phyloP scores from a whole-genome alignment of 2,113 vertebrate genomes.

The Enhydra lutris region DNA sequence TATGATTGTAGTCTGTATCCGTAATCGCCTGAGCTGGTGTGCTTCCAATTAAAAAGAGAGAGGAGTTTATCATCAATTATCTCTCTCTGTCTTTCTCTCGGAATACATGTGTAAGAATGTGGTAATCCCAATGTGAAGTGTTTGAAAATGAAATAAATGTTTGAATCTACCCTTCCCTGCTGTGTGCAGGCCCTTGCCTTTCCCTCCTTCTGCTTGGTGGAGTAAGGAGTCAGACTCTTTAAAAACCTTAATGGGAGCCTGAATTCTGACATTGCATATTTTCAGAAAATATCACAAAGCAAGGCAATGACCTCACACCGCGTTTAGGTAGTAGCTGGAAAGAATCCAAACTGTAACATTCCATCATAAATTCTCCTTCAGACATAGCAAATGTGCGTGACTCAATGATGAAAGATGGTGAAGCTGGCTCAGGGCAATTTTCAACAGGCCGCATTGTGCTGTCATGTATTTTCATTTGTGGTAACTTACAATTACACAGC shows the following conservation, averaged over 20 bases:
- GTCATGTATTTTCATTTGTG: slow-evolving; percentile 46
- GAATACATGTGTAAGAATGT: neutral
- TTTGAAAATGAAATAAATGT: slow-evolving; percentile 62
- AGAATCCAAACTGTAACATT: slow-evolving; percentile 24
- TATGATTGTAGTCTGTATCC: slow-evolving; percentile 54
- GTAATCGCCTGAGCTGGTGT: slow-evolving; percentile 34
- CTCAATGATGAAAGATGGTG: neutral
- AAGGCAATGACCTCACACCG: slow-evolving; percentile 25
- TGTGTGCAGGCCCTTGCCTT: neutral
- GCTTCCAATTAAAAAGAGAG: slow-evolving; percentile 52
- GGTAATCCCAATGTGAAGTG: slow-evolving; percentile 15
- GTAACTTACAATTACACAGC: slow-evolving; percentile 53
- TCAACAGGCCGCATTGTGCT: slow-evolving; percentile 2
- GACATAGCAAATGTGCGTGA: slow-evolving; percentile 36
- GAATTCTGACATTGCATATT: slow-evolving; percentile 51
- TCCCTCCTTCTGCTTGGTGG: neutral
- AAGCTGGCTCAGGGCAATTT: slow-evolving; percentile 50
- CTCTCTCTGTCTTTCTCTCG: neutral
- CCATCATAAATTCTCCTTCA: slow-evolving; percentile 47
- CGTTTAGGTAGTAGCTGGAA: slow-evolving; percentile 53
- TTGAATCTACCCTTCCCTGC: neutral
- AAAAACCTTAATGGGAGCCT: slow-evolving; percentile 41
- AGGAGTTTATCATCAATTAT: slow-evolving; percentile 20
- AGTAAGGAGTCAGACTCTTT: slow-evolving; percentile 34
- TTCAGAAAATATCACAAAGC: slow-evolving; percentile 46